Conservation (phyloP, 2,797 vertebrate genomes). For the Acestrorhynchus altus region DNA sequence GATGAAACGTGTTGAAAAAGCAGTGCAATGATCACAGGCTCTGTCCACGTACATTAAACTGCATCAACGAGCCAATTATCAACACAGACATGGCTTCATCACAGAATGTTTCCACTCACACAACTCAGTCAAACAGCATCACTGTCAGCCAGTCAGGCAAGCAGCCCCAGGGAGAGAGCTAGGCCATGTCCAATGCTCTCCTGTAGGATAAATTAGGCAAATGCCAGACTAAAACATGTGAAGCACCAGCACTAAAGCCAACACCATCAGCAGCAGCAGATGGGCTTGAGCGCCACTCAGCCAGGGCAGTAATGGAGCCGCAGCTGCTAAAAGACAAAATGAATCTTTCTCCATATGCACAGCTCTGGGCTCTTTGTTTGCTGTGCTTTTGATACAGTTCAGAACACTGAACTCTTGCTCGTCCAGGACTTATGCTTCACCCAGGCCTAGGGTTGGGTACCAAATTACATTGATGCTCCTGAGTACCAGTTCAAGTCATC, state of each 20-base stretch:
- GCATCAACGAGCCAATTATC: conserved; percentile 13
- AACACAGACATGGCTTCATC: conserved; percentile 4
- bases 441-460: too few species aligned
- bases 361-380: conserved; percentile 66
- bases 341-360: conserved; percentile 79
- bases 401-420: conserved; percentile 55
- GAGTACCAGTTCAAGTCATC: too few species aligned
- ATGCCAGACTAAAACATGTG: conserved; percentile 56
- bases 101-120: conserved; percentile 9
- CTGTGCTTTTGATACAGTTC: conserved; percentile 60
- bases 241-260: conserved; percentile 54
- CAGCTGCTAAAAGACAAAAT: conserved; percentile 79
- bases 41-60: conserved; percentile 27
- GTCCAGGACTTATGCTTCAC: conserved; percentile 26
- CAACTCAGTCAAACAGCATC: conserved; percentile 27
- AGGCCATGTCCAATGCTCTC: conserved; percentile 43
- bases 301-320: conserved; percentile 77
- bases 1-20: conserved; percentile 37
- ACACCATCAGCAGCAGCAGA: conserved; percentile 69
- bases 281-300: conserved; percentile 68
- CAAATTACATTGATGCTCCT: too few species aligned
- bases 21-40: conserved; percentile 25
- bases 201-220: conserved; percentile 54
- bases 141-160: conserved; percentile 31
- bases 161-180: conserved; percentile 11